Conservation (phyloP, 2,113 vertebrate genomes). For the Anarhynchus alexandrinus region DNA sequence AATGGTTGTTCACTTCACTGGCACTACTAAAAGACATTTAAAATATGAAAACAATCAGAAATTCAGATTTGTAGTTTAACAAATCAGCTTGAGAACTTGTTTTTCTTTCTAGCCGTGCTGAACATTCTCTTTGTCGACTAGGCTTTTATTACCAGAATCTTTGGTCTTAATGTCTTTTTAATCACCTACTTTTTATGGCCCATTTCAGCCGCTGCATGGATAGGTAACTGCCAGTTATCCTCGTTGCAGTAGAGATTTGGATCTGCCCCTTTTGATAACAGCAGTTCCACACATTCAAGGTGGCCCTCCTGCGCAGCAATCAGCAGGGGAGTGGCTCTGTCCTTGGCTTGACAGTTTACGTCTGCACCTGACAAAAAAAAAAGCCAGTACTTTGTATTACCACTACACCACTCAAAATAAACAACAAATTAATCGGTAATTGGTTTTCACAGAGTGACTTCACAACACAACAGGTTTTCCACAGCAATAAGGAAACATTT, state of each 20-base stretch:
- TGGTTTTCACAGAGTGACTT: neutral
- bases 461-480: neutral
- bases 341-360: constrained; percentile 85
- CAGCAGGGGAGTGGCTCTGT: constrained; percentile 89
- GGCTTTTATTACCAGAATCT: neutral
- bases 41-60: neutral
- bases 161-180: neutral
- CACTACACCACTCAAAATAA: neutral
- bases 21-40: neutral
- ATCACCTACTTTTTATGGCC: constrained; percentile 81
- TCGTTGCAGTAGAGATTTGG: constrained; percentile 85
- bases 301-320: constrained; percentile 97
- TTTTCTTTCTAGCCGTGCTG: neutral
- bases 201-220: constrained; percentile 91
- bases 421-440: neutral
- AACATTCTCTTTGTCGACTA: neutral
- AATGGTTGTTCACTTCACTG: neutral
- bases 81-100: neutral
- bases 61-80: too few relatives aligned
- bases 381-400: neutral
- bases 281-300: constrained; percentile 74
- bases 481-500: neutral
- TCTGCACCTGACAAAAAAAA: constrained; percentile 77
- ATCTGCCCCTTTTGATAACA: constrained; percentile 82
- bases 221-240: constrained; percentile 87